phyloP scores from a whole-genome alignment of 2,888 invertebrate species.

The Spatulosminthurus flaviceps region DNA sequence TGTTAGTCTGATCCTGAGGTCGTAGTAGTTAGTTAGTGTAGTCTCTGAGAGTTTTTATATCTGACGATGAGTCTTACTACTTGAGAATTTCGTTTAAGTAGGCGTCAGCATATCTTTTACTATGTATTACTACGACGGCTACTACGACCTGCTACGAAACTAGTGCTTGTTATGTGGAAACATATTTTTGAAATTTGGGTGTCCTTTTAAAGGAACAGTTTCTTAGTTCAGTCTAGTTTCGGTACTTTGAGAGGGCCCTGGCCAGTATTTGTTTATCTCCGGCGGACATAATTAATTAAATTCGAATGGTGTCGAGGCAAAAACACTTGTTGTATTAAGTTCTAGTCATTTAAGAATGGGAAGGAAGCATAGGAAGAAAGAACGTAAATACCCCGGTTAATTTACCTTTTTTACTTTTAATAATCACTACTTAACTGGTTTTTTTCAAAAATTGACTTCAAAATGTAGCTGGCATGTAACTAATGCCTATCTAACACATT shows the following conservation, averaged over 20 bases:
- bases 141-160: too few species aligned
- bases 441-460: not conserved
- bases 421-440: too few species aligned
- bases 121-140: too few species aligned
- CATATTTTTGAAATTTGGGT: not conserved
- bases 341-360: not conserved
- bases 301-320: not conserved
- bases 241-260: too few species aligned
- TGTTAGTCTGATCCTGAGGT: too few species aligned
- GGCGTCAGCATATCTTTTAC: not conserved
- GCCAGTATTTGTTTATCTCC: not conserved
- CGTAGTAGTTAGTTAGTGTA: too few species aligned
- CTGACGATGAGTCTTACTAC: constrained; percentile 22
- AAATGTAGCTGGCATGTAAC: too few species aligned
- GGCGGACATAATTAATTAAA: not conserved
- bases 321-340: too few species aligned
- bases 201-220: not conserved
- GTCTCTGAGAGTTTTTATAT: not conserved
- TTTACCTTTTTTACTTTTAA: not conserved
- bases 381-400: not conserved
- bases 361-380: constrained; percentile 1
- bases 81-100: constrained; percentile 16
- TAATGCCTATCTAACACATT: too few species aligned
- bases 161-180: too few species aligned
- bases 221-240: not conserved